Evolutionary conservation across 2,797 vertebrate species (phyloP), one percentile per base, ranked within the genome.

Genomic region (Fratercula arctica): DNA sequence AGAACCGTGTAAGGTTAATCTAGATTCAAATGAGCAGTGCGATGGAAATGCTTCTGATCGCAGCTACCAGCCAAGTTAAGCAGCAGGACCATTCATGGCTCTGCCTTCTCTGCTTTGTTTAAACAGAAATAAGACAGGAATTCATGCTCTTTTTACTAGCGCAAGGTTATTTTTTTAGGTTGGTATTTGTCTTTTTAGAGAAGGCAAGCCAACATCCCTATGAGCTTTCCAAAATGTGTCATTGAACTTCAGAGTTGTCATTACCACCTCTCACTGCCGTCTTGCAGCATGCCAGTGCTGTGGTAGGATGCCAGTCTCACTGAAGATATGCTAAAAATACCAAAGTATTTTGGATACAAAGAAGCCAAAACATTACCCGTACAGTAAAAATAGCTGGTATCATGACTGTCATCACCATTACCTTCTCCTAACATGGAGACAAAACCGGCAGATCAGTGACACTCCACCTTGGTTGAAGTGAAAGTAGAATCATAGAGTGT

Each of bases 291-390:
- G 54, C 80, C 79, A 91, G 53, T 50, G 57, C 87, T 69, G 53
- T 48, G 63, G 68, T 61, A 88, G 50, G 85, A 69, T 59, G 91
- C 80, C 83, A 88, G 69, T 72, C 79, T 76, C 83, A 75, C 66
- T 90, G 61, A 90, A 88, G 94, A 93, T 93, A 95, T 39, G 61
- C 94, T 96, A 95, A 96, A 97, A 97, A 97, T 97, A 96, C 54
- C 73, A 3, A 93, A 91, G 73, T 89, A 68, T 90, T 95, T 90
- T 91, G 87, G 50, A 69, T 86, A 90, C 13, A 48, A 90, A 85
- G 82, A 95, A 89, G 54, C 69, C 92, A 94, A 88, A 95, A 70
- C 76, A 88, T 88, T 81, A 95, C 79, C 61, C 85, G 11, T 35
- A 51, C 41, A 45, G 50, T 84, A 94, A 97, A 96, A 96, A 95